These are phyloP conservation scores for Pemphigus obesinymphae DNA, from an alignment of 1,140 invertebrate species.

Conservation along the genomic window DNA sequence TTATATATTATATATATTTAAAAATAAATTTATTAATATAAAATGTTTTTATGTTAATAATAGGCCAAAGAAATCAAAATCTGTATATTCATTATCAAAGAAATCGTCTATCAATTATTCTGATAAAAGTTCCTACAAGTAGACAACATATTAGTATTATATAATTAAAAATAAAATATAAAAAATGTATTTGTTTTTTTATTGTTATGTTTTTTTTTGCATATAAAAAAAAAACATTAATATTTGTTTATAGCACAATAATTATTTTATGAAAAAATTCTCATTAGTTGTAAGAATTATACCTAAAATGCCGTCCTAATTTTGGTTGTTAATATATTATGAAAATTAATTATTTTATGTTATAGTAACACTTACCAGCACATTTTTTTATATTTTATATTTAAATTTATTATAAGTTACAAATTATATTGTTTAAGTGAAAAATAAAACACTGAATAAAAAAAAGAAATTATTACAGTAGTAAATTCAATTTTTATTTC, in stretches of 20 bases:
- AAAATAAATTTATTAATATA: neutral
- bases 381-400: constrained; percentile 20
- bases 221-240: neutral
- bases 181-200: neutral
- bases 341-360: constrained; percentile 1
- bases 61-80: constrained; percentile 26
- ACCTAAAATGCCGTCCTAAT: constrained; percentile 13
- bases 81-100: constrained; percentile 19
- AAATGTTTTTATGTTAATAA: neutral
- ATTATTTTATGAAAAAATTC: neutral
- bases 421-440: neutral
- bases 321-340: neutral
- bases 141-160: neutral
- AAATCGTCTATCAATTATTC: neutral
- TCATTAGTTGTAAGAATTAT: constrained; percentile 24
- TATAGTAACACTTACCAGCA: neutral
- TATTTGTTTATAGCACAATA: constrained; percentile 15
- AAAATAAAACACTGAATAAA: neutral
- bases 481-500: neutral
- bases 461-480: neutral
- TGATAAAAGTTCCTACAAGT: constrained; percentile 13
- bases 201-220: too few relatives aligned
- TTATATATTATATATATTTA: too few relatives aligned
- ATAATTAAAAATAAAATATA: neutral
- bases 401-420: constrained; percentile 24